A percentile compares a stretch with the other conserved stretches of the same genome.
Evolutionary conservation across 2,113 vertebrate genomes (phyloP).

Genomic region (Paramisgurnus dabryanus): DNA sequence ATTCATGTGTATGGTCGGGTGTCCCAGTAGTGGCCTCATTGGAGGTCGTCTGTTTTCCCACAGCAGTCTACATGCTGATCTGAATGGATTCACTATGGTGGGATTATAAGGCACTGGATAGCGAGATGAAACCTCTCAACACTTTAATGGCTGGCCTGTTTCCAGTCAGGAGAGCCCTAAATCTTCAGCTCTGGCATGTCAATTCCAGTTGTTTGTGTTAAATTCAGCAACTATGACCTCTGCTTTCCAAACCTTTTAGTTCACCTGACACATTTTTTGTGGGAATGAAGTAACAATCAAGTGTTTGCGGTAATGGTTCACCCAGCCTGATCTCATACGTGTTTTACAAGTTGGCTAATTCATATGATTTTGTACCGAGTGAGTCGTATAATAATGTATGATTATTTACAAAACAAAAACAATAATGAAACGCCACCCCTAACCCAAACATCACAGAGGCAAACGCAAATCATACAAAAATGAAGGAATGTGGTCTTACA

Average conservation of each 20-base stretch:
- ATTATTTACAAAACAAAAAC: no score
- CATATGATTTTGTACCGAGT: no score
- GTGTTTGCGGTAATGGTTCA: conserved; percentile 1
- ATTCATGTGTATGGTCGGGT: conserved; percentile 38
- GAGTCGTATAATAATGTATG: neutral
- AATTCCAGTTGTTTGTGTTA: conserved; percentile 63
- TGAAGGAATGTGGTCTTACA: no score
- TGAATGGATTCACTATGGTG: conserved; percentile 34
- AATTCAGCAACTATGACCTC: conserved; percentile 63
- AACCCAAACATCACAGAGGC: no score
- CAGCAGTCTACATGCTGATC: conserved; percentile 22
- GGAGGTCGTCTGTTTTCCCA: conserved; percentile 38
- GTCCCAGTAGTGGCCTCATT: conserved; percentile 36
- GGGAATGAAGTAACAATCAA: neutral
- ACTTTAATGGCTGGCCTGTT: conserved; percentile 47
- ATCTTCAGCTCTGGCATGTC: conserved; percentile 45
- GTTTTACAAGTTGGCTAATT: no score
- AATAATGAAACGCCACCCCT: no score
- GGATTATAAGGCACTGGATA: conserved; percentile 46
- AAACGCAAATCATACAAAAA: no score
- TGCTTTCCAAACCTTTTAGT: conserved; percentile 21
- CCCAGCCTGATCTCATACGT: no score
- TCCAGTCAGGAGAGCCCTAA: conserved; percentile 32
- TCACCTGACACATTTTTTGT: conserved; percentile 16
- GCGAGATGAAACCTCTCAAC: conserved; percentile 44